These are phyloP conservation scores for Tonatia bakeri DNA, from an alignment of 2,113 vertebrate genomes.

Conservation along the genomic window DNA sequence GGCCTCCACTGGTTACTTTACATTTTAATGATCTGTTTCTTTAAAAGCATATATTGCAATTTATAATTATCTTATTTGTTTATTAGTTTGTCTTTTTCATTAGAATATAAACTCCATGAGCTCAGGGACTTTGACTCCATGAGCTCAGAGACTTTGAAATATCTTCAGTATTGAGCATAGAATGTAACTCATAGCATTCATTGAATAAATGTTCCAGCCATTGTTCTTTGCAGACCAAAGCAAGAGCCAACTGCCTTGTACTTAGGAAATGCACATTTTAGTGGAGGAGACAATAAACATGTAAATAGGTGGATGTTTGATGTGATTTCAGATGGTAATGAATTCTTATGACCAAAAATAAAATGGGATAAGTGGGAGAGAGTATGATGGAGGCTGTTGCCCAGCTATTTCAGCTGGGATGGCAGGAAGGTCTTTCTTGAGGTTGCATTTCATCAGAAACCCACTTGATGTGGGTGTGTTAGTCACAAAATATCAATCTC, in stretches of 20 bases:
- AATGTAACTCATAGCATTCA: background rate
- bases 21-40: background rate
- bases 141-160: background rate
- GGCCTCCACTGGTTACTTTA: background rate
- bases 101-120: background rate
- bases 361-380: background rate
- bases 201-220: background rate
- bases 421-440: background rate
- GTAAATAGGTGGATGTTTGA: conserved; percentile 3
- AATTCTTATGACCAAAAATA: background rate
- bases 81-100: background rate
- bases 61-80: conserved; percentile 1
- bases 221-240: background rate
- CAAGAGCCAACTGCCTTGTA: background rate
- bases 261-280: conserved; percentile 9
- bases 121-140: background rate
- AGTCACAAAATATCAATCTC: background rate
- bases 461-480: background rate
- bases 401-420: background rate
- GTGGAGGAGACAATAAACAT: background rate
- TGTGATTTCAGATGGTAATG: background rate
- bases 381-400: background rate
- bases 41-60: background rate
- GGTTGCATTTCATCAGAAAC: background rate
- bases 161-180: background rate